Percentiles rank a stretch among this genome's conserved stretches.
Evolutionary conservation across 1,140 invertebrate species (phyloP).

Genomic region (Megathymus violae): DNA sequence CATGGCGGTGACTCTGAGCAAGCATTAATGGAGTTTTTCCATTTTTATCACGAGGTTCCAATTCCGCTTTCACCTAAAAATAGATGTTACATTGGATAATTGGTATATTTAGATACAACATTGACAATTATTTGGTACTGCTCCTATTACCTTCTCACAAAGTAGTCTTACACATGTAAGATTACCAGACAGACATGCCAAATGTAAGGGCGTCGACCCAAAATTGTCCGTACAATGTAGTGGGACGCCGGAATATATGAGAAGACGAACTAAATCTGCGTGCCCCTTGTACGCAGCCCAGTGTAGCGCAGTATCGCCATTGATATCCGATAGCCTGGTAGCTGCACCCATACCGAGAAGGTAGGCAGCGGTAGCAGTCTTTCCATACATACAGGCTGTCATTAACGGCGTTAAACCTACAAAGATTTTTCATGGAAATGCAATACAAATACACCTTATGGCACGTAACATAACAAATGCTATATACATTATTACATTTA

Average conservation of each 20-base stretch:
- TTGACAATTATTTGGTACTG: background rate
- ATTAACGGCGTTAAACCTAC: slow-evolving; percentile 92
- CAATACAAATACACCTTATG: no score
- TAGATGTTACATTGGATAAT: slow-evolving; percentile 14
- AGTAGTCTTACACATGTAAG: slow-evolving; percentile 91
- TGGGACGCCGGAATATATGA: slow-evolving; percentile 96
- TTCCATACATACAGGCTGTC: slow-evolving; percentile 96
- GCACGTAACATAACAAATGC: no score
- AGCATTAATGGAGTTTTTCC: slow-evolving; percentile 95
- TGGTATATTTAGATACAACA: background rate
- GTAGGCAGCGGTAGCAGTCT: slow-evolving; percentile 94
- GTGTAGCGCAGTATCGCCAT: slow-evolving; percentile 95
- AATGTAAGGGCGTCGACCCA: slow-evolving; percentile 95
- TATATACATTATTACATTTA: no score
- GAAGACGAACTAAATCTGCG: slow-evolving; percentile 92
- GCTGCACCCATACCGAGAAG: slow-evolving; percentile 94
- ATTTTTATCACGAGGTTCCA: slow-evolving; percentile 94
- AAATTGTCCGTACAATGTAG: slow-evolving; percentile 95
- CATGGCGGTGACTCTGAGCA: slow-evolving; percentile 93
- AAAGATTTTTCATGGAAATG: slow-evolving; percentile 1
- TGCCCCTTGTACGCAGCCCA: slow-evolving; percentile 98
- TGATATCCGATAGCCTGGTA: slow-evolving; percentile 93
- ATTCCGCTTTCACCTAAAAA: slow-evolving; percentile 90
- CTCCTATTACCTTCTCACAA: slow-evolving; percentile 90
- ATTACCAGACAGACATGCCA: slow-evolving; percentile 95